Base-by-base conservation (phyloP, 2,888 invertebrate species). In the Fabriciana adippe region DNA sequence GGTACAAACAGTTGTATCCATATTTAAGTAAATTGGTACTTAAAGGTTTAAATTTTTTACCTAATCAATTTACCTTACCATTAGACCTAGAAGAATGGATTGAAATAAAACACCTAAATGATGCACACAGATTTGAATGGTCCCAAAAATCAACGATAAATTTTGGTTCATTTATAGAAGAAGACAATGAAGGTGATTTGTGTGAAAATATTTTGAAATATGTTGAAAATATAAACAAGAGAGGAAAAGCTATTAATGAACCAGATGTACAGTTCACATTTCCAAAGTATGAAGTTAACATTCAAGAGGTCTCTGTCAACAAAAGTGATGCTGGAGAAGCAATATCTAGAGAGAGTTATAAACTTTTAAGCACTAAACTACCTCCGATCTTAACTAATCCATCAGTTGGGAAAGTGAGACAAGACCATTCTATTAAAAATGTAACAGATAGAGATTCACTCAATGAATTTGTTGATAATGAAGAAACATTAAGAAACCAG, bases 1-100 rank as follows among this genome's bases (percentile, higher is more conserved):
- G 94, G 93, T 94, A 94, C 74, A 80, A 86, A 14, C 81, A 81
- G 63, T 78, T 94, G 55, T 81, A 89, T 74, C 77, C 79, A 21
- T 93, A 84, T 75, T 72, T 88, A 45, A 75, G 80, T 51, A 79
- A 81, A 66, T 82, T 94, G 26, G 80, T 89, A 75, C 62, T 75
- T 2, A 86, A 92, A 72, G 94, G 94, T 6, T 64, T 90, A 18
- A 64, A 79, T 45, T 94, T 94, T 86, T 81, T 94, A 66, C 93
- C 93, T 11, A 62, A 78, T 5, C 75, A 82, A 55, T 93, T 91
- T 78, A 71, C 74, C 62, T 80, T 94, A 47, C 94, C 94, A 50
- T 53, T 69, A 57, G 80, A 94, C 79, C 81, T 94, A 53, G 82
- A 83, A 67, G 69, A 79, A 54, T 94, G 93, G 93, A 75, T 94